Percentiles rank a stretch among this genome's conserved stretches.
Evolutionary conservation across 2,888 invertebrate species (phyloP).

Genomic region (Rutpela maculata): DNA sequence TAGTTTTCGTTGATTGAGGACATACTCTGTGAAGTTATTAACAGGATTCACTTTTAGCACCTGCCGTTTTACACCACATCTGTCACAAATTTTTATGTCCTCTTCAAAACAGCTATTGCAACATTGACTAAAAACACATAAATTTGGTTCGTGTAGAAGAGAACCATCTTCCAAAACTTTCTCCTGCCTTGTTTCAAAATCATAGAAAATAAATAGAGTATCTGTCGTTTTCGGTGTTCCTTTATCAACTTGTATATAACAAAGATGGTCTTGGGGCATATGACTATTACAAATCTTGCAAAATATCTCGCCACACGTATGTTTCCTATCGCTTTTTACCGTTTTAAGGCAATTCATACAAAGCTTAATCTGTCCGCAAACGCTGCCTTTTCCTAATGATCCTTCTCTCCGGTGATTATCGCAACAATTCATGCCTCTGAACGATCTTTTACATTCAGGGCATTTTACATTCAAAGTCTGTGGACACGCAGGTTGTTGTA

Average conservation of each 20-base stretch:
- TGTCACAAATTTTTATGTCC: background rate
- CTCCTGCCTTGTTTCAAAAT: too few relatives aligned
- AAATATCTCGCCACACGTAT: background rate
- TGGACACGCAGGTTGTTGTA: slow-evolving; percentile 40
- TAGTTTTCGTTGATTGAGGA: background rate
- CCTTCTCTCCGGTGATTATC: background rate
- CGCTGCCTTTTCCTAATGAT: background rate
- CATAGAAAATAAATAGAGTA: background rate
- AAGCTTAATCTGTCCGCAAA: background rate
- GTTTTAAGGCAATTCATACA: too few relatives aligned
- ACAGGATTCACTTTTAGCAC: background rate
- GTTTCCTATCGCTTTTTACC: background rate
- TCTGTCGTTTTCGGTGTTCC: background rate
- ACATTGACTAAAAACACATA: background rate
- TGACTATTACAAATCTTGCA: background rate
- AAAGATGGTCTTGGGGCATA: background rate
- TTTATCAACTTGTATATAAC: background rate
- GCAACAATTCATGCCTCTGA: slow-evolving; percentile 12
- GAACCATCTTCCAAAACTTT: too few relatives aligned
- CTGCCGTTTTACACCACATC: background rate
- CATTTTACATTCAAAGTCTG: slow-evolving; percentile 33
- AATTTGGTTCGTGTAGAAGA: background rate
- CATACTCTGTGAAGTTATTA: background rate
- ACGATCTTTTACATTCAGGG: slow-evolving; percentile 41
- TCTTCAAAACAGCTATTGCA: background rate